A percentile compares a stretch with the other conserved stretches of the same genome.
These are phyloP conservation scores for Phragmatobia fuliginosa DNA, from an alignment of 2,888 invertebrate species.

Conservation along the genomic window DNA sequence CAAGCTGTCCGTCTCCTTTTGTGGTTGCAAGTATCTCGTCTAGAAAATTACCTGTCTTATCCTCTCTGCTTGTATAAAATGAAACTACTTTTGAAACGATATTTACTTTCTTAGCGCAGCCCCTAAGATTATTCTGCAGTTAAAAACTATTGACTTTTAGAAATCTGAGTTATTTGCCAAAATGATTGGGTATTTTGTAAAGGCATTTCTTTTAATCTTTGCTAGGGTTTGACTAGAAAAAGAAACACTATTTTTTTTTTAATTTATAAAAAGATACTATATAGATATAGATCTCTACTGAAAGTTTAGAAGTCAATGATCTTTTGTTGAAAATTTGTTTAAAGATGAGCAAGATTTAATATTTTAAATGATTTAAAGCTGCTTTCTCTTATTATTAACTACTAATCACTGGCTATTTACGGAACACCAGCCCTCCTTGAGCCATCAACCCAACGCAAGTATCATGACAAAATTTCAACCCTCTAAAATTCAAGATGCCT, in stretches of 20 bases:
- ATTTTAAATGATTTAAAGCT: conserved; percentile 29
- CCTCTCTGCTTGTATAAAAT: conserved; percentile 67
- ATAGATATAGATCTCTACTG: background rate
- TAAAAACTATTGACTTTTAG: conserved; percentile 1
- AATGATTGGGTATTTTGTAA: background rate
- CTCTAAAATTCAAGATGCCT: no score
- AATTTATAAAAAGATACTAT: background rate
- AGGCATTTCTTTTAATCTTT: background rate
- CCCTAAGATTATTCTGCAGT: background rate
- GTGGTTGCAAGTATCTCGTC: conserved; percentile 20
- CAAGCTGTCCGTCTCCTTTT: conserved; percentile 1
- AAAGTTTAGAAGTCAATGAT: background rate
- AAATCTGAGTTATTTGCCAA: background rate
- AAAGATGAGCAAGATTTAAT: conserved; percentile 25
- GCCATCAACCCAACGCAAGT: no score
- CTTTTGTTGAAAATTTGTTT: background rate
- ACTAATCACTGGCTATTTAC: no score
- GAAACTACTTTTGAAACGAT: conserved; percentile 60
- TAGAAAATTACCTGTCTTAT: conserved; percentile 68
- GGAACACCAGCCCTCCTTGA: background rate
- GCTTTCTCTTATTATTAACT: background rate
- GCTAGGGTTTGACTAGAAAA: background rate
- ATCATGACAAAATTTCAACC: no score
- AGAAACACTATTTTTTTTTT: background rate
- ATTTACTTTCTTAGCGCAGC: conserved; percentile 46